Evolutionary conservation across 2,113 vertebrate genomes (phyloP).

Genomic region (Bujurquina vittata): DNA sequence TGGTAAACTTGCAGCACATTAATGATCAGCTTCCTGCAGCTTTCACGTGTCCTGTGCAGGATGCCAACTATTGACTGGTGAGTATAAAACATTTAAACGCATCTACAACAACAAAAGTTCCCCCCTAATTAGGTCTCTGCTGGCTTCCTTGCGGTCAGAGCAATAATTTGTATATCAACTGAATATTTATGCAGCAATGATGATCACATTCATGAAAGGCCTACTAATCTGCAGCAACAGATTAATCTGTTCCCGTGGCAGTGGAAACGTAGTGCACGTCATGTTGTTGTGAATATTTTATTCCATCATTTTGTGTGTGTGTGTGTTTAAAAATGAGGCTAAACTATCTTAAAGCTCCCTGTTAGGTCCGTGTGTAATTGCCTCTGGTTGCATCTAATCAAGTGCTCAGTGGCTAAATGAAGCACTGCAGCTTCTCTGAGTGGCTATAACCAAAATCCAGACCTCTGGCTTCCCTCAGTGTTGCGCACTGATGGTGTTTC

Average conservation of each 20-base stretch:
- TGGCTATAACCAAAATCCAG: background rate
- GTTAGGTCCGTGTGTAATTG: background rate
- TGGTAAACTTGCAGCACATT: background rate
- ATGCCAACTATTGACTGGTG: background rate
- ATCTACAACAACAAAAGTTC: constrained; percentile 15
- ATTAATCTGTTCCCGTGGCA: constrained; percentile 4
- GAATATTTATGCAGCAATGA: constrained; percentile 11
- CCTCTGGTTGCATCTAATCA: background rate
- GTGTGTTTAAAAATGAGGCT: background rate
- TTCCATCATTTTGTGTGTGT: background rate
- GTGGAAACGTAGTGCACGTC: background rate
- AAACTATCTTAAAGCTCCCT: no score
- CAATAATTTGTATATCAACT: constrained; percentile 18
- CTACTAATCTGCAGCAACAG: constrained; percentile 22
- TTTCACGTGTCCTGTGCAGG: background rate
- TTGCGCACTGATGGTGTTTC: background rate
- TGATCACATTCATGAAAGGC: constrained; percentile 19
- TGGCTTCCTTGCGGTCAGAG: constrained; percentile 24
- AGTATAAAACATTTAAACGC: constrained; percentile 11
- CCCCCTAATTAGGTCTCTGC: constrained; percentile 50
- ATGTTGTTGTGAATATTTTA: background rate
- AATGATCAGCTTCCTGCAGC: background rate
- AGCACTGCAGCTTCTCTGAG: background rate
- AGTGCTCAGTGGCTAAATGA: background rate
- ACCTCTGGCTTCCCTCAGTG: accelerated